Conservation (phyloP, 2,888 invertebrate genomes). For the Cryptus armator region DNA sequence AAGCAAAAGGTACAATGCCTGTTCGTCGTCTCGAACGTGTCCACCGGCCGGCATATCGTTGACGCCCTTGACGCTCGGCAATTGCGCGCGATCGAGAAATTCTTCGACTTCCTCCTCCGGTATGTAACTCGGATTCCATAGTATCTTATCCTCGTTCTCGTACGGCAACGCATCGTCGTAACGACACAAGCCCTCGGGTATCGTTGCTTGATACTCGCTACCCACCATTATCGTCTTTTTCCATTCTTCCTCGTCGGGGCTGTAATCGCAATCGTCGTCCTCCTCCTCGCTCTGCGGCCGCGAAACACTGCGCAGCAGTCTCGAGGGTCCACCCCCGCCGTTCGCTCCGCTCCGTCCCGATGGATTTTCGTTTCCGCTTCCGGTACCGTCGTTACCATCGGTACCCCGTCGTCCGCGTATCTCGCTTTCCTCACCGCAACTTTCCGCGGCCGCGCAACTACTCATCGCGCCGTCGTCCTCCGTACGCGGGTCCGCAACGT, state of each 20-base stretch:
- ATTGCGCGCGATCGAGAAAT: conserved; percentile 89
- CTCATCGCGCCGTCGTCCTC: conserved; percentile 43
- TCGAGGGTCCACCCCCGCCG: conserved; percentile 81
- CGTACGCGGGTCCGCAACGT: conserved; percentile 34
- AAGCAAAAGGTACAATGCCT: conserved; percentile 95
- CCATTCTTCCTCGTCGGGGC: conserved; percentile 95
- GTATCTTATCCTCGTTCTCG: conserved; percentile 97
- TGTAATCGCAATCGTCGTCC: conserved; percentile 93
- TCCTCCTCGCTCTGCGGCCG: conserved; percentile 92
- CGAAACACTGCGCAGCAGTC: conserved; percentile 86
- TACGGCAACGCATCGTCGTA: conserved; percentile 98
- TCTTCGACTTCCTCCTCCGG: conserved; percentile 91
- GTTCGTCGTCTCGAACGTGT: conserved; percentile 94
- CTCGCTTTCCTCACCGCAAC: conserved; percentile 73
- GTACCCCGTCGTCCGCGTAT: conserved; percentile 63
- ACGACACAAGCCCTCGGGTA: conserved; percentile 95
- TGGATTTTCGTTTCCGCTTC: conserved; percentile 56
- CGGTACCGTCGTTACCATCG: conserved; percentile 53
- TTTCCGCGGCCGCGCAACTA: conserved; percentile 19
- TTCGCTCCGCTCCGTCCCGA: conserved; percentile 63
- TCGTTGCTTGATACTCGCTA: conserved; percentile 96
- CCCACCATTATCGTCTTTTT: conserved; percentile 98
- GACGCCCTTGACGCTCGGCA: conserved; percentile 81
- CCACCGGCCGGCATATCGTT: conserved; percentile 90
- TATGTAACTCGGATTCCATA: conserved; percentile 96